A percentile compares a stretch with the other conserved stretches of the same genome.
Conservation (phyloP, 1,140 invertebrate genomes). For the Megathymus violae region DNA sequence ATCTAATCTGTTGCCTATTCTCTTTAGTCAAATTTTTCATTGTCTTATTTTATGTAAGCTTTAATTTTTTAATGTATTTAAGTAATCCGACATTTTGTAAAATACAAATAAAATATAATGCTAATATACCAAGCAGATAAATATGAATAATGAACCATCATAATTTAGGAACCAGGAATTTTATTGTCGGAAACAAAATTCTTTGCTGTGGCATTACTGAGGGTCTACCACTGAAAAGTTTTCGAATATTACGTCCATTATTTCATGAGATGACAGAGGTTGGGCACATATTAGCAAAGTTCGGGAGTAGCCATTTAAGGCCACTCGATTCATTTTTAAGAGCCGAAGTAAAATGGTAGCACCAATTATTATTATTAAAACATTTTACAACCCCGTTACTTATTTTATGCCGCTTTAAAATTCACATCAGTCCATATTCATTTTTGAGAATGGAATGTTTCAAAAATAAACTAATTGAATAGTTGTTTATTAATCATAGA, state of each 20-base stretch:
- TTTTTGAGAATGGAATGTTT: too few species aligned
- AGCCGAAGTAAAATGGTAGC: constrained; percentile 34
- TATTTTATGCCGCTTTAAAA: too few species aligned
- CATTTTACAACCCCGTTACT: constrained; percentile 20
- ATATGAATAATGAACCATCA: constrained; percentile 25
- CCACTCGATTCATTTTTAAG: constrained; percentile 68
- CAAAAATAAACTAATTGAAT: too few species aligned
- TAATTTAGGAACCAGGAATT: constrained; percentile 58
- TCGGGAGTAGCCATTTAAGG: constrained; percentile 61
- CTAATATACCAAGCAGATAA: background rate
- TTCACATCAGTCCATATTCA: too few species aligned
- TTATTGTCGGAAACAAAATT: constrained; percentile 69
- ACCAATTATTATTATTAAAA: constrained; percentile 27
- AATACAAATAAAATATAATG: too few species aligned
- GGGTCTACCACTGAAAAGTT: constrained; percentile 68
- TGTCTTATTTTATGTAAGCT: too few species aligned
- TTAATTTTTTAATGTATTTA: too few species aligned
- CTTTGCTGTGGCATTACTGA: constrained; percentile 66
- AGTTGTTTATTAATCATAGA: too few species aligned
- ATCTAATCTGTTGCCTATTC: too few species aligned
- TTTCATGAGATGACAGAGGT: constrained; percentile 80
- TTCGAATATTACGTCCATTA: constrained; percentile 81
- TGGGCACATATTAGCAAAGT: constrained; percentile 81
- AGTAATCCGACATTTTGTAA: too few species aligned
- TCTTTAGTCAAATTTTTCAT: too few species aligned